Conservation (phyloP, 1,140 invertebrate species). For the Halyomorpha halys region DNA sequence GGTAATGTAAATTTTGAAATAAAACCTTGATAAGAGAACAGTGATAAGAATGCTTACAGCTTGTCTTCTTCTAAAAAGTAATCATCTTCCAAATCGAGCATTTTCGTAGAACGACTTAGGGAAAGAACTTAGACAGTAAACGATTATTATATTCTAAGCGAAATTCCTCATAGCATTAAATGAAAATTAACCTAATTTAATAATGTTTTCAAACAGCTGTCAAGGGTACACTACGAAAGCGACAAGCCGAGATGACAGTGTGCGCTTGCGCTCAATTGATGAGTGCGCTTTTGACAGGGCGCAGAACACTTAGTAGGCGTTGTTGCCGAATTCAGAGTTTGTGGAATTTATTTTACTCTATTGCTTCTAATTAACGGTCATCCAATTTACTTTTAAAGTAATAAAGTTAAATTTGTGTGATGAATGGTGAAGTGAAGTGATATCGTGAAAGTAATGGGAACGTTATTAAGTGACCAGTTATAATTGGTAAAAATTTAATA, state of each 20-base stretch:
- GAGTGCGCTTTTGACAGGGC: constrained; percentile 11
- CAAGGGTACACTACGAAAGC: no score
- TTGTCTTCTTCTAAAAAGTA: constrained; percentile 28
- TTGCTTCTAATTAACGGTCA: neutral
- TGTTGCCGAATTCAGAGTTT: neutral
- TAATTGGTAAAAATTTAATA: constrained; percentile 1
- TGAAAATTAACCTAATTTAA: no score
- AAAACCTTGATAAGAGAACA: neutral
- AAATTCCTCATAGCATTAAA: no score
- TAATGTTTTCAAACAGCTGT: no score
- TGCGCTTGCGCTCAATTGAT: neutral
- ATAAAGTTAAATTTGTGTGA: neutral
- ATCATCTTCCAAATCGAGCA: constrained; percentile 26
- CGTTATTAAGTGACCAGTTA: neutral
- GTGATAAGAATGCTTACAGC: constrained; percentile 19
- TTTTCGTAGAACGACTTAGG: neutral
- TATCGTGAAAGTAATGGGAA: constrained; percentile 2
- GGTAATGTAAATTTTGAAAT: neutral
- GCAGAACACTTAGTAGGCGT: constrained; percentile 7
- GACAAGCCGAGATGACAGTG: no score
- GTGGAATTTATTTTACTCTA: neutral
- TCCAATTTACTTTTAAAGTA: neutral
- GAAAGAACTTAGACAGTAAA: no score
- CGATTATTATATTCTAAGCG: no score
- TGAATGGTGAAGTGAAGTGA: constrained; percentile 7